Evolutionary conservation across 1,140 invertebrate genomes (phyloP), one percentile per base, ranked within the genome.

Genomic region (Caerostris darwini): DNA sequence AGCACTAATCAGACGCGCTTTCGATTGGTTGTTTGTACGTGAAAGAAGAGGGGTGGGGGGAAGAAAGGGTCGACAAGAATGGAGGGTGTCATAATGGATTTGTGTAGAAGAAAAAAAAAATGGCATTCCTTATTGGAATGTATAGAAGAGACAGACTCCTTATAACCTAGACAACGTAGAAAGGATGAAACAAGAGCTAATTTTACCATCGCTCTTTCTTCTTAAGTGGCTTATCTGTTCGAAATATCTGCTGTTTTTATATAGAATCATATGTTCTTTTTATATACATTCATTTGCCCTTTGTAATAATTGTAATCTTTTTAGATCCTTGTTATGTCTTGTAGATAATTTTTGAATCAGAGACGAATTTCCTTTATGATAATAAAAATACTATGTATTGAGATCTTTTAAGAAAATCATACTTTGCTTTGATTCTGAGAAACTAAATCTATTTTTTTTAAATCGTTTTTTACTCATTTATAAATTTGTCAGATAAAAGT

Each of bases 11-110:
- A 71, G 50, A 53, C 50, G 14, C 64, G 61, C 34, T 71, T 64
- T 89, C 64, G 34, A 89, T 69, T 69, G 87, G 61, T 64, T 69
- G 87, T 69, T 69, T 53, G 50, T 89, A 17, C 53, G 56, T 83
- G 12, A 77, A 77, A 77, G 82, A 57, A 54, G n/a, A 58, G 14
- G n/a, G 82, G 82, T 81, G 2, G 50, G 71, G 50, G 50, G 50
- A 34, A 12, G 19, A 50, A 17, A 50, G 6, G 54, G 8, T 10
- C 57, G 53, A 57, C 7, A 34, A 58, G 82, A 83, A 83, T 83
- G 82, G 71, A 12, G 71, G 6, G 14, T 77, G 71, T 77, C 71
- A 77, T 77, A 77, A 77, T 77, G 71, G 71, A 50, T 77, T 34
- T 34, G 4, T 8, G 7, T 19, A 50, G 69, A 19, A 77, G 12